phyloP scores from a whole-genome alignment of 2,797 vertebrate genomes.

The Crocodylus rhombifer region DNA sequence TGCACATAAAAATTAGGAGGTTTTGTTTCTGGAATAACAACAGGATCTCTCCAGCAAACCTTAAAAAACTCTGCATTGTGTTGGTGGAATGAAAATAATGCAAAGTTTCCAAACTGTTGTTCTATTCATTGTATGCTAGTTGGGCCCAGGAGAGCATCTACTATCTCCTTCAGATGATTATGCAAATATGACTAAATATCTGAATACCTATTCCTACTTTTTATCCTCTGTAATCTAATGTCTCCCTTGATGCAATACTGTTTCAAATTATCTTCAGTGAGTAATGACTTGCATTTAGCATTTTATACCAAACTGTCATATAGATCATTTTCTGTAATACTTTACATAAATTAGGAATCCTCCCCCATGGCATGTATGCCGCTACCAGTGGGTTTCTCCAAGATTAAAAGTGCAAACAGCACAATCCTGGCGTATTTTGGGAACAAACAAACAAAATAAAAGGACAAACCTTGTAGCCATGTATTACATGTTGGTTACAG shows the following conservation, averaged over 20 bases:
- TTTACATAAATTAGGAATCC: constrained; percentile 75
- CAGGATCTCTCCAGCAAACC: neutral
- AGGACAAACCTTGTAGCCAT: neutral
- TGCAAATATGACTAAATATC: constrained; percentile 78
- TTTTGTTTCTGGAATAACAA: neutral
- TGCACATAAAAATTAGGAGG: neutral
- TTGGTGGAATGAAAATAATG: neutral
- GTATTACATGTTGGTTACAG: neutral
- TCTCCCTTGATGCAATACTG: constrained; percentile 70
- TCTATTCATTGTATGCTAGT: constrained; percentile 54
- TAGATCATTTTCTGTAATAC: constrained; percentile 74
- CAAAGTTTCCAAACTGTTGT: constrained; percentile 61
- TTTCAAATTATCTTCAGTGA: constrained; percentile 78
- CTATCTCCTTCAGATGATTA: constrained; percentile 70
- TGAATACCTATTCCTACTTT: constrained; percentile 73
- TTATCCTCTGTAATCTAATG: constrained; percentile 76
- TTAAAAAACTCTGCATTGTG: neutral
- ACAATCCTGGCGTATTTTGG: constrained; percentile 31
- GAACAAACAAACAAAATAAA: neutral
- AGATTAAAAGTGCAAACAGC: constrained; percentile 61
- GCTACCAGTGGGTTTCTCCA: constrained; percentile 46
- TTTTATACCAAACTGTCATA: constrained; percentile 70
- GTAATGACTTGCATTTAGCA: constrained; percentile 77
- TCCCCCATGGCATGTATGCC: constrained; percentile 46
- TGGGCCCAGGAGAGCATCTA: constrained; percentile 57